Evolutionary conservation across 2,113 vertebrate genomes (phyloP).

Genomic region (Chascanopsetta lugubris): DNA sequence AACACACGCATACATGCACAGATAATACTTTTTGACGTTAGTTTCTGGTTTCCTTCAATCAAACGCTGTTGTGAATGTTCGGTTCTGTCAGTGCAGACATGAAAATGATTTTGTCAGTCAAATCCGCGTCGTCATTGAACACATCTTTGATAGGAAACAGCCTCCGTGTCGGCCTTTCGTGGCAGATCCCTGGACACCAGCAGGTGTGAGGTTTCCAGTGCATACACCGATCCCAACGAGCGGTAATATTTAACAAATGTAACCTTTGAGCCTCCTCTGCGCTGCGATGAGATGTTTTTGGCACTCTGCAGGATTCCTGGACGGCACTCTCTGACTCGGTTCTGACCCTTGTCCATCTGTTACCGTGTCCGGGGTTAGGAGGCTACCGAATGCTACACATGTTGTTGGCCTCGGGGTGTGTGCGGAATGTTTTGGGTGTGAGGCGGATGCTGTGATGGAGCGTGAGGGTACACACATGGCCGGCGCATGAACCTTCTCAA

Average conservation of each 20-base stretch:
- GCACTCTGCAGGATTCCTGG: constrained; percentile 44
- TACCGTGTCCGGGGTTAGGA: constrained; percentile 42
- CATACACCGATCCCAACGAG: constrained; percentile 40
- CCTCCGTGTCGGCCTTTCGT: not conserved
- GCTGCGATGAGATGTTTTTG: constrained; percentile 51
- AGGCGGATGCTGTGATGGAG: constrained; percentile 41
- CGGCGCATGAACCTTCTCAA: constrained; percentile 11
- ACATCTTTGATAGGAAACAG: constrained; percentile 33
- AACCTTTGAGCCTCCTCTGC: constrained; percentile 57
- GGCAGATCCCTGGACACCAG: constrained; percentile 37
- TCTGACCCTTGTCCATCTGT: constrained; percentile 51
- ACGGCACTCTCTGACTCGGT: constrained; percentile 8
- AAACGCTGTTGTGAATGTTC: not conserved
- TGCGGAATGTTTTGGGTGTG: constrained; percentile 12
- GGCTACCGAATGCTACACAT: constrained; percentile 45
- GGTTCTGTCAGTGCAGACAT: not conserved
- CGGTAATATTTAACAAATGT: constrained; percentile 71
- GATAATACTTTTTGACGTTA: not conserved
- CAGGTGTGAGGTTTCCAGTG: constrained; percentile 59
- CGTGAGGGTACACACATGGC: constrained; percentile 2
- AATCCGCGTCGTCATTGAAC: constrained; percentile 1
- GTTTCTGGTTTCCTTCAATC: not conserved
- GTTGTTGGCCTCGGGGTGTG: constrained; percentile 49
- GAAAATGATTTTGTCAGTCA: constrained; percentile 6
- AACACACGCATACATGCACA: not conserved